Base-by-base conservation (phyloP, 1,140 invertebrate species). In the Babylonia areolata region DNA sequence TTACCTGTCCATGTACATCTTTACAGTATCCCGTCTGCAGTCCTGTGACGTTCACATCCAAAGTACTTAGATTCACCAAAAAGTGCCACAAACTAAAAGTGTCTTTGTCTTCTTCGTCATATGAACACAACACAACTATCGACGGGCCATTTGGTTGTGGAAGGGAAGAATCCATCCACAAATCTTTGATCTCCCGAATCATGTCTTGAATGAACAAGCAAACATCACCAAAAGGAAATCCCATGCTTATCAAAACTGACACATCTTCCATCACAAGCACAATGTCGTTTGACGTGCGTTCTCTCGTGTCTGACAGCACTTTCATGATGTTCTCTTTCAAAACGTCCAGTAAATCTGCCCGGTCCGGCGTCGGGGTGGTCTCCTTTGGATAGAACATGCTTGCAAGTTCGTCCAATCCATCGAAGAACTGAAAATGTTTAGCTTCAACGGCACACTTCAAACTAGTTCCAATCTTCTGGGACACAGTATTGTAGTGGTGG, bases 1-100 rank as follows among this genome's bases (percentile, higher is more conserved):
- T 86, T 86, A 90, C 91, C 90, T 92, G 86, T 58, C 91, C 90
- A 91, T 92, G 90, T 17, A 91, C 88, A 86, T 92, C 91, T 81
- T 89, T 91, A 86, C 90, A 92, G 73, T 91, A 91, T 17, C 91
- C 91, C 85, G 86, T 90, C 42, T 87, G 54, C n/a, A 92, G 81
- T 71, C 88, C 87, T 17, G 51, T 71, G 0, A 91, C 86, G 75
- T 90, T 75, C 35, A 91, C 51, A 51, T 69, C 77, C 15, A 91
- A n/a, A 81, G 82, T 79, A 37, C 87, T 77, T 2, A 58, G 84
- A 81, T 91, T 88, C 46, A 80, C 83, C 17, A 90, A 17, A 73
- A 79, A 87, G 28, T 86, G 88, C 64, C 85, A 88, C 15, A 91
- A 15, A n/a, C 78, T 54, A 46, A 77, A 46, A 28, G 42, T 82